Base-by-base conservation (phyloP, 2,888 invertebrate species). In the Norana najaformis region DNA sequence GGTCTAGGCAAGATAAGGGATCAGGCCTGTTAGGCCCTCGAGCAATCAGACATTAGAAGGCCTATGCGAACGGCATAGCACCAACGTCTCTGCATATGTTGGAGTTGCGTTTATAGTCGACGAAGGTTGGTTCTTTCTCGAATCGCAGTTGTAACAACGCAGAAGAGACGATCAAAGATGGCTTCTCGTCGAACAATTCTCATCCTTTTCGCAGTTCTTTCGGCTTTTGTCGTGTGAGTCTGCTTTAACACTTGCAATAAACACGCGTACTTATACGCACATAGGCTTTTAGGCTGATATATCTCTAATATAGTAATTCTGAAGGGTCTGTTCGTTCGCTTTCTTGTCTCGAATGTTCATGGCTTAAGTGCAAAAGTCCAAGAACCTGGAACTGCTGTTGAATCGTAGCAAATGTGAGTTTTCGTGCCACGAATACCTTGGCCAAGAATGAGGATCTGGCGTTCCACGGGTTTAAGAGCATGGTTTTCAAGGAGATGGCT, bases 151-250 rank as follows among this genome's bases (percentile, higher is more conserved):
- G n/a, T n/a, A 30, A 69, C 30, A 13, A n/a, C 69, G 69, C n/a
- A 69, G n/a, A 69, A 41, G n/a, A 69, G 69, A 69, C 69, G 69
- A 69, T 69, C 69, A 69, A 69, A 69, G 69, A 69, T 69, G 69
- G 69, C 69, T 69, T 69, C 69, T 69, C 69, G 69, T 69, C 69
- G 69, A 69, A 69, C n/a, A 16, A 69, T 69, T 69, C 69, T 69
- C 6, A 16, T 69, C n/a, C 69, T 69, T 69, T n/a, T 69, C 69
- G 8, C 69, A 69, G 69, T 69, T 11, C n/a, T 69, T n/a, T 30
- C n/a, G 69, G 69, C 69, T n/a, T 69, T 69, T n/a, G n/a, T 69
- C n/a, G 69, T n/a, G 69, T 69, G 11, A 69, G 69, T 69, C 6
- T n/a, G 11, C n/a, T n/a, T 30, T 0, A 30, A n/a, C n/a, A 69